phyloP scores from a whole-genome alignment of 2,888 invertebrate genomes.

The Drosophila paracracens region DNA sequence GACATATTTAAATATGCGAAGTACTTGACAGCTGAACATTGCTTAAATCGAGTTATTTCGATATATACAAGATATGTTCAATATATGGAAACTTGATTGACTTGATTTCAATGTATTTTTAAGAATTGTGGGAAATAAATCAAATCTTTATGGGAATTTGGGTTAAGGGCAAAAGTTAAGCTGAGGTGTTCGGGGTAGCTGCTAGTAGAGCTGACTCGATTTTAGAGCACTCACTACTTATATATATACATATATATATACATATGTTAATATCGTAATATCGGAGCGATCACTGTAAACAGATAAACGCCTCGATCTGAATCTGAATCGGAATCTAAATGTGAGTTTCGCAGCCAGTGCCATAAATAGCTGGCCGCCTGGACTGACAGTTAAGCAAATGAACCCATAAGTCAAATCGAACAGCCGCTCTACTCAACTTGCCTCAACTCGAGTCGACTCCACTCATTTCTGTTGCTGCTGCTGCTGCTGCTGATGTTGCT shows the following conservation, averaged over 20 bases:
- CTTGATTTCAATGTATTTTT: neutral
- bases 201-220: neutral
- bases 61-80: neutral
- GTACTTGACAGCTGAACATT: neutral
- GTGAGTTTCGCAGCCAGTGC: constrained; percentile 17
- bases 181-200: neutral
- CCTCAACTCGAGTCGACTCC: constrained; percentile 12
- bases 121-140: neutral
- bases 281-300: constrained; percentile 5
- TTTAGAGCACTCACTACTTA: neutral
- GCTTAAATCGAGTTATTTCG: neutral
- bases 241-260: no score
- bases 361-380: constrained; percentile 59
- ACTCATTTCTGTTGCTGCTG: constrained; percentile 16
- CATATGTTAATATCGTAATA: neutral
- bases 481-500: constrained; percentile 22
- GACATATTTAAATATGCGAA: neutral
- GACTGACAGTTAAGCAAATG: constrained; percentile 74
- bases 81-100: neutral
- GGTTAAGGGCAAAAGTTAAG: neutral
- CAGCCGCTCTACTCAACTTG: constrained; percentile 49
- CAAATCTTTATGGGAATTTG: neutral
- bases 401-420: constrained; percentile 84
- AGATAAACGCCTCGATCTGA: constrained; percentile 13
- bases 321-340: neutral